These are phyloP conservation scores for Danaus melanippus DNA, from an alignment of 1,140 invertebrate genomes.

Conservation along the genomic window DNA sequence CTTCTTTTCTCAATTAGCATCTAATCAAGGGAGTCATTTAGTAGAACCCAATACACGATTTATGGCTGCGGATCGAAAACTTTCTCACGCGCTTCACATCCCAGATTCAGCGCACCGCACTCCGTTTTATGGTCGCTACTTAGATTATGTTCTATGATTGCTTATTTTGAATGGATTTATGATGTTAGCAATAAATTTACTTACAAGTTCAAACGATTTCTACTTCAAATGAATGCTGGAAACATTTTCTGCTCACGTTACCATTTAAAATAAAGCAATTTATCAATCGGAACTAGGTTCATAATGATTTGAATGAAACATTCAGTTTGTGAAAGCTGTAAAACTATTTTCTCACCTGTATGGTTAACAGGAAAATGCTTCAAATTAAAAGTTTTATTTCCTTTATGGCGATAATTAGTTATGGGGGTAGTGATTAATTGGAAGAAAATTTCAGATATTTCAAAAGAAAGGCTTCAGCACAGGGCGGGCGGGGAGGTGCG, in stretches of 20 bases:
- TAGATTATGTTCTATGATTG: slow-evolving; percentile 25
- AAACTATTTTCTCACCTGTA: no score
- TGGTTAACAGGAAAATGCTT: no score
- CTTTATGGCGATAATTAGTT: not conserved
- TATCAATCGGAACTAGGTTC: no score
- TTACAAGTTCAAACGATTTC: no score
- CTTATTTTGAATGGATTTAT: slow-evolving; percentile 19
- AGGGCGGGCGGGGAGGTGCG: slow-evolving; percentile 50
- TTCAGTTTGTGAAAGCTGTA: no score
- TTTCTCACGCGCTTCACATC: slow-evolving; percentile 54
- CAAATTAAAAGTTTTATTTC: not conserved
- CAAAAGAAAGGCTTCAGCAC: slow-evolving; percentile 44
- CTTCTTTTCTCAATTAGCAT: slow-evolving; percentile 59
- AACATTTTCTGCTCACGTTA: no score
- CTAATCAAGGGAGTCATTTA: slow-evolving; percentile 61
- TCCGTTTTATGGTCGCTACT: slow-evolving; percentile 35
- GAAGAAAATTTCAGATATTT: slow-evolving; percentile 40
- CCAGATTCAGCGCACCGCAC: slow-evolving; percentile 33
- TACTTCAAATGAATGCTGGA: no score
- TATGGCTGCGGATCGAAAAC: slow-evolving; percentile 34
- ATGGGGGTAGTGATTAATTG: slow-evolving; percentile 4
- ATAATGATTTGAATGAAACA: not conserved
- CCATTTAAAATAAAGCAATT: no score
- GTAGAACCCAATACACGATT: slow-evolving; percentile 44
- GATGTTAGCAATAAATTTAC: slow-evolving; percentile 20